Evolutionary conservation across 2,113 vertebrate genomes (phyloP).

Genomic region (Willisornis vidua): DNA sequence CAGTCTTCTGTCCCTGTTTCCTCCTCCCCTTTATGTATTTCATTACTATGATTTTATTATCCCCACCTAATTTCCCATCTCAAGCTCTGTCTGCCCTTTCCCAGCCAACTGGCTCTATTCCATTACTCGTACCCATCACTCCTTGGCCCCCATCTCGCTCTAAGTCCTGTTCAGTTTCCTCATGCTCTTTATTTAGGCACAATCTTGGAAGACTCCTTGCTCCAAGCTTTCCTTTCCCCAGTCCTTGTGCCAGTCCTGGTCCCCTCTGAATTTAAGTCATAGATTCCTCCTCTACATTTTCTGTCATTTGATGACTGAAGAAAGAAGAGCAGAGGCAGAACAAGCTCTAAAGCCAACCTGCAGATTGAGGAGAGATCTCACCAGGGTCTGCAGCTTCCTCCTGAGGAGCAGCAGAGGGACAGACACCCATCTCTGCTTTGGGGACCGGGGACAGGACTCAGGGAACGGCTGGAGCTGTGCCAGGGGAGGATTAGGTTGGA

Average conservation of each 20-base stretch:
- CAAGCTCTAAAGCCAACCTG: not conserved
- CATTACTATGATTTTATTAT: not conserved
- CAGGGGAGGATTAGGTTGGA: rapidly evolving
- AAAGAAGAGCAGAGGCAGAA: not conserved
- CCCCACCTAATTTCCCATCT: not conserved
- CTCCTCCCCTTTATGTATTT: not conserved
- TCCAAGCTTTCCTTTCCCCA: not conserved
- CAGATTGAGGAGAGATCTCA: not conserved
- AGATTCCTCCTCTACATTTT: not conserved
- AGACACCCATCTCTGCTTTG: not conserved
- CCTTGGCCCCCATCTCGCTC: not conserved
- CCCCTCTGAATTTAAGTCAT: not conserved
- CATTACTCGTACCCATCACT: not conserved
- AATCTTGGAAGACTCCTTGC: not conserved
- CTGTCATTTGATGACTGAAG: not conserved
- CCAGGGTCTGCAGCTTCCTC: not conserved
- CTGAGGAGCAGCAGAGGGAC: not conserved
- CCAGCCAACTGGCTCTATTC: not conserved
- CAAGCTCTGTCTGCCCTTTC: not conserved
- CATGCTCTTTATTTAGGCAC: rapidly evolving
- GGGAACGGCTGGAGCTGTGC: rapidly evolving
- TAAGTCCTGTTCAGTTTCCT: not conserved
- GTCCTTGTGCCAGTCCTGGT: not conserved
- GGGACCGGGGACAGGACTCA: not conserved
- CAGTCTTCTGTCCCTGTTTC: not conserved